Evolutionary conservation across 2,797 vertebrate species (phyloP).

Genomic region (Rhabdomys pumilio): DNA sequence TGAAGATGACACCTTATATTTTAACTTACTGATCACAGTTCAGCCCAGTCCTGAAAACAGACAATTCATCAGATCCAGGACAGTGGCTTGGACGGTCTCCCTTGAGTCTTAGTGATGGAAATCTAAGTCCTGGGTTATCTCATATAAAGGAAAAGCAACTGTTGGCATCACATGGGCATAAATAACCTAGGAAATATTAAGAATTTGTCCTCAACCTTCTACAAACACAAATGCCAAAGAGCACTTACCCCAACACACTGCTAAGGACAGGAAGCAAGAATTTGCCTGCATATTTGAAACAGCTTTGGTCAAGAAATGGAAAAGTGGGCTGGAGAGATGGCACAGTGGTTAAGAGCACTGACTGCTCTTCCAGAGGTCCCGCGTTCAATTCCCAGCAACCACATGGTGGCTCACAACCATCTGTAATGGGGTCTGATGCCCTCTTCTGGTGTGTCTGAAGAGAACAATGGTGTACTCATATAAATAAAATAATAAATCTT

Average conservation of each 20-base stretch:
- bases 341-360: too few species aligned
- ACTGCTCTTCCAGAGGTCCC: too few species aligned
- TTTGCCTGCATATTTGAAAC: background rate
- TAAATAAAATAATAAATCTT: too few species aligned
- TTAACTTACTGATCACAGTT: background rate
- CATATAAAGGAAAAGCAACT: background rate
- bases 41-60: constrained; percentile 21
- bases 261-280: background rate
- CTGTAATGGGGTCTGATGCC: too few species aligned
- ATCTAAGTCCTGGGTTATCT: background rate
- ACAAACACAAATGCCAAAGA: background rate
- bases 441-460: too few species aligned
- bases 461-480: too few species aligned
- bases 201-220: constrained; percentile 17
- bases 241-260: background rate
- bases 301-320: constrained; percentile 7
- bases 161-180: background rate
- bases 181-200: constrained; percentile 36
- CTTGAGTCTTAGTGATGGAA: background rate
- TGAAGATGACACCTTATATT: constrained; percentile 12
- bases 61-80: background rate
- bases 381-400: too few species aligned
- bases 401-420: too few species aligned
- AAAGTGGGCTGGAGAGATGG: background rate
- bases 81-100: background rate